Evolutionary conservation across 2,113 vertebrate species (phyloP).

Genomic region (mouse (Mus musculus)): GRCm39 chr13:71558001-71558500

Average conservation of each 20-base stretch:
- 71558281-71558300: too few species aligned
- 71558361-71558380: not conserved
- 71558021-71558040: conserved; percentile 35
- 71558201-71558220: not conserved
- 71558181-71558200: not conserved
- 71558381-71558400: not conserved
- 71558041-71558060: not conserved
- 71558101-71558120: not conserved
- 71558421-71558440: not conserved
- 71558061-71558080: conserved; percentile 18
- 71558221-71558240: not conserved
- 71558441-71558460: not conserved
- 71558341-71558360: fast-evolving
- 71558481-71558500: too few species aligned
- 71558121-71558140: not conserved
- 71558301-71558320: fast-evolving
- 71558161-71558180: too few species aligned
- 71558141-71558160: not conserved
- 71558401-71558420: not conserved
- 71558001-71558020: not conserved
- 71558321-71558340: not conserved
- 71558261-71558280: fast-evolving
- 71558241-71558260: fast-evolving
- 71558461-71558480: fast-evolving
- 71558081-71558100: not conserved